Conservation (phyloP, 2,888 invertebrate genomes). For the Agrilus biguttatus region DNA sequence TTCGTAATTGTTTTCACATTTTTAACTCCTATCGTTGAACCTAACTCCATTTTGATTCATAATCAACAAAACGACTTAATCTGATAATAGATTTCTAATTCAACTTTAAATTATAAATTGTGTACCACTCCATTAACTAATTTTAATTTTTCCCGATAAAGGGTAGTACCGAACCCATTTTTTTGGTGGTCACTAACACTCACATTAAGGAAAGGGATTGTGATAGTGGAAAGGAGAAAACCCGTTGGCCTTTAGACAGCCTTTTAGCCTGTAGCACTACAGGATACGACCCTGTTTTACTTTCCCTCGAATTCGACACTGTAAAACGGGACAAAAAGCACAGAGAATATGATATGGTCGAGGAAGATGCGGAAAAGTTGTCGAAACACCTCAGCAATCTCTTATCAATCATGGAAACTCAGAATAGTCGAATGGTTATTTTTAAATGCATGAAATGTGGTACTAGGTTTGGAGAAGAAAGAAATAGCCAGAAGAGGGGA, state of each 20-base stretch:
- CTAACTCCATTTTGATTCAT: no score
- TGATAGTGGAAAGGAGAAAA: slow-evolving; percentile 20
- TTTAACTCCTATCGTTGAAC: no score
- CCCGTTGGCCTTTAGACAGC: slow-evolving; percentile 36
- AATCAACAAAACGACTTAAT: no score
- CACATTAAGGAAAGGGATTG: slow-evolving; percentile 26
- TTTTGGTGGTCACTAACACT: slow-evolving; percentile 25
- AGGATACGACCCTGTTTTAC: slow-evolving; percentile 20
- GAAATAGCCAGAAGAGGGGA: slow-evolving; percentile 13
- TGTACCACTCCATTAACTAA: no score
- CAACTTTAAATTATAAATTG: no score
- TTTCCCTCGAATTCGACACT: slow-evolving; percentile 47
- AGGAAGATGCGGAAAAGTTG: slow-evolving; percentile 35
- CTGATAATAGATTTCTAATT: no score
- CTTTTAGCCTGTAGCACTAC: slow-evolving; percentile 34
- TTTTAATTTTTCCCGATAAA: slow-evolving; percentile 10
- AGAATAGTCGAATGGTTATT: slow-evolving; percentile 33
- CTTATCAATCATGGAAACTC: slow-evolving; percentile 14
- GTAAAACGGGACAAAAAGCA: slow-evolving; percentile 40
- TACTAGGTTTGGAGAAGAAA: slow-evolving; percentile 41
- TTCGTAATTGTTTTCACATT: slow-evolving; percentile 16
- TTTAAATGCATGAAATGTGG: slow-evolving; percentile 50
- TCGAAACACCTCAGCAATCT: slow-evolving; percentile 17
- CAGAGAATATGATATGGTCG: slow-evolving; percentile 41
- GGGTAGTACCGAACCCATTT: slow-evolving; percentile 23